Evolutionary conservation across 2,113 vertebrate species (phyloP).

Genomic region (Dolichallabes microphthalmus): DNA sequence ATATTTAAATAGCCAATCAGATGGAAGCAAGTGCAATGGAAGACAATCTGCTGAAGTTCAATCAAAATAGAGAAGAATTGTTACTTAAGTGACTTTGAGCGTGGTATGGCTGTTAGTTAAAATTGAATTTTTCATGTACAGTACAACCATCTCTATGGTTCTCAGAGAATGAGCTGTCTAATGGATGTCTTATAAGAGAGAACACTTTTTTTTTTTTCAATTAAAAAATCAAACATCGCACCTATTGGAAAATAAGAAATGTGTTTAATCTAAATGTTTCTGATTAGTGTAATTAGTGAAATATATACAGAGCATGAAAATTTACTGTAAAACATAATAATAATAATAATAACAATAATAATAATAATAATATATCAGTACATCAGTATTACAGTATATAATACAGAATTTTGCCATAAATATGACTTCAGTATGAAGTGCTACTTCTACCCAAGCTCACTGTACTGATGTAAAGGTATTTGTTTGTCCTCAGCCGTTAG

Average conservation of each 20-base stretch:
- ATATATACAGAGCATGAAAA: not conserved
- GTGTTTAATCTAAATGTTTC: not conserved
- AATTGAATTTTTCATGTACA: too few relatives aligned
- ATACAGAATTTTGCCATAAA: not conserved
- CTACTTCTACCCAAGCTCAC: too few relatives aligned
- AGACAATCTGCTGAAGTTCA: too few relatives aligned
- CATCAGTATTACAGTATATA: not conserved
- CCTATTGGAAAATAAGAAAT: not conserved
- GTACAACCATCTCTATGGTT: too few relatives aligned
- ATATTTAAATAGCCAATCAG: too few relatives aligned
- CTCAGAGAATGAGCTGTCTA: not conserved
- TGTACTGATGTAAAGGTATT: conserved; percentile 90
- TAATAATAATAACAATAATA: too few relatives aligned
- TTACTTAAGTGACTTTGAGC: too few relatives aligned
- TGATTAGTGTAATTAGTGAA: not conserved
- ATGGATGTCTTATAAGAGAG: not conserved
- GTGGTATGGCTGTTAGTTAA: too few relatives aligned
- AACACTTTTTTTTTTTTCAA: not conserved
- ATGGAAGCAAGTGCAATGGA: too few relatives aligned
- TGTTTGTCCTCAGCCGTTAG: conserved; percentile 47
- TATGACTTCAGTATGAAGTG: not conserved
- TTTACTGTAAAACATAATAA: not conserved
- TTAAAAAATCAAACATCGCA: not conserved
- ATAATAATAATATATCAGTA: not conserved
- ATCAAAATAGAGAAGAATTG: too few relatives aligned